Percentiles rank a stretch among this genome's conserved stretches.
These are phyloP conservation scores for Hoplodrina blanda DNA, from an alignment of 2,888 invertebrate species.

Conservation along the genomic window DNA sequence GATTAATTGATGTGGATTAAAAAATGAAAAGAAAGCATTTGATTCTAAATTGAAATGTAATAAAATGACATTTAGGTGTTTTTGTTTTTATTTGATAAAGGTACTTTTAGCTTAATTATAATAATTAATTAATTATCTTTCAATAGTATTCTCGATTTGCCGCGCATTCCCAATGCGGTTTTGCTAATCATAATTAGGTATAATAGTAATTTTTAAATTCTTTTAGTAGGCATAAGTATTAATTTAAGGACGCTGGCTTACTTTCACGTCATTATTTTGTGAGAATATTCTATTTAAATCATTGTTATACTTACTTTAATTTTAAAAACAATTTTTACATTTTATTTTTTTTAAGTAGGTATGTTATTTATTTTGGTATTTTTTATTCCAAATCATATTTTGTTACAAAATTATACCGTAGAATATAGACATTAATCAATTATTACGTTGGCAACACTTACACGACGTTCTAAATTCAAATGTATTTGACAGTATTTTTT, in stretches of 20 bases:
- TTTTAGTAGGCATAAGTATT: constrained; percentile 70
- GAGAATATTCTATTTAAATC: constrained; percentile 16
- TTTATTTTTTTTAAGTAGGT: neutral
- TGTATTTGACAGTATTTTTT: constrained; percentile 3
- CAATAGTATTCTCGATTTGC: constrained; percentile 58
- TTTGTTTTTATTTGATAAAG: constrained; percentile 71
- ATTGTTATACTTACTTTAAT: neutral
- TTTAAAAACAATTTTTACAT: neutral
- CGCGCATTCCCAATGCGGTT: constrained; percentile 60
- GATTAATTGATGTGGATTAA: constrained; percentile 86
- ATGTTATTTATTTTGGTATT: constrained; percentile 2
- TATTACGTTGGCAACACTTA: constrained; percentile 4
- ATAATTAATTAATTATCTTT: constrained; percentile 63
- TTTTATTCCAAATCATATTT: neutral
- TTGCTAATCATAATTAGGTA: constrained; percentile 59
- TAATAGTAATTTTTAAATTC: constrained; percentile 68
- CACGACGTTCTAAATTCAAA: neutral
- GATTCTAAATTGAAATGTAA: constrained; percentile 90
- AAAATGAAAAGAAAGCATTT: constrained; percentile 84
- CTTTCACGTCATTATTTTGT: constrained; percentile 59
- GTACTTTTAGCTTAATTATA: constrained; percentile 64
- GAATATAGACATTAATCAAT: neutral
- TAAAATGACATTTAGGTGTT: constrained; percentile 88
- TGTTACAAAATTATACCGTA: neutral
- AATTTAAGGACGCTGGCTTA: constrained; percentile 74